These are phyloP conservation scores for Drosophila erecta DNA, from an alignment of 1,140 invertebrate species.

Conservation along the genomic window DNA sequence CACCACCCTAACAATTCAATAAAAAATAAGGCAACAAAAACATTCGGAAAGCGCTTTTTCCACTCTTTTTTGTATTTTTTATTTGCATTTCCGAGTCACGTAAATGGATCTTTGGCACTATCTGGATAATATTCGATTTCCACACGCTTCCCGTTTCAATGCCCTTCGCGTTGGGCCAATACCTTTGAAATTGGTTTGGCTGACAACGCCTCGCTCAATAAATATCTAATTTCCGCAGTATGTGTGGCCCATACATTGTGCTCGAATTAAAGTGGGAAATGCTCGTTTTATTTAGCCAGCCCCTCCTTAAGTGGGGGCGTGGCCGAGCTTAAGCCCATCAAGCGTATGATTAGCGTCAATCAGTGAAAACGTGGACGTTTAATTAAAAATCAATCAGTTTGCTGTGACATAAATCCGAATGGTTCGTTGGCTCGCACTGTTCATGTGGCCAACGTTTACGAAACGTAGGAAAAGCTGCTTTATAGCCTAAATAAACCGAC, in stretches of 20 bases:
- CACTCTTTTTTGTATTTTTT: constrained; percentile 34
- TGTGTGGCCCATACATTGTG: constrained; percentile 6
- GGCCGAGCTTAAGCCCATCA: constrained; percentile 27
- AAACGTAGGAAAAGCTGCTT: constrained; percentile 1
- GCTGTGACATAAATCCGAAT: constrained; percentile 60
- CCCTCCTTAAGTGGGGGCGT: constrained; percentile 23
- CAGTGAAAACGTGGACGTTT: constrained; percentile 49
- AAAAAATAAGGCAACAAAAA: constrained; percentile 45
- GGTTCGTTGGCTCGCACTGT: constrained; percentile 23
- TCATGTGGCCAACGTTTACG: constrained; percentile 14
- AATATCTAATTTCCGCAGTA: constrained; percentile 62
- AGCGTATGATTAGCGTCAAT: constrained; percentile 72
- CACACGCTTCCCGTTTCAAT: constrained; percentile 18
- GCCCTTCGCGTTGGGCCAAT: constrained; percentile 4
- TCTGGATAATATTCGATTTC: constrained; percentile 65
- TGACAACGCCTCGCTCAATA: constrained; percentile 31
- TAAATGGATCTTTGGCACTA: constrained; percentile 77
- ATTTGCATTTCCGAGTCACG: constrained; percentile 70
- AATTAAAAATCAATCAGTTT: constrained; percentile 78
- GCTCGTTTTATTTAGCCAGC: background rate
- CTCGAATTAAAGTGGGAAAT: constrained; percentile 41
- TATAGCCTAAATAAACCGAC: background rate
- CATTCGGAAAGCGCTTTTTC: constrained; percentile 31
- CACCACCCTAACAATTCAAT: constrained; percentile 60
- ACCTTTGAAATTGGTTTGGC: constrained; percentile 55